phyloP scores from a whole-genome alignment of 1,140 invertebrate species.

The Psix sp. region DNA sequence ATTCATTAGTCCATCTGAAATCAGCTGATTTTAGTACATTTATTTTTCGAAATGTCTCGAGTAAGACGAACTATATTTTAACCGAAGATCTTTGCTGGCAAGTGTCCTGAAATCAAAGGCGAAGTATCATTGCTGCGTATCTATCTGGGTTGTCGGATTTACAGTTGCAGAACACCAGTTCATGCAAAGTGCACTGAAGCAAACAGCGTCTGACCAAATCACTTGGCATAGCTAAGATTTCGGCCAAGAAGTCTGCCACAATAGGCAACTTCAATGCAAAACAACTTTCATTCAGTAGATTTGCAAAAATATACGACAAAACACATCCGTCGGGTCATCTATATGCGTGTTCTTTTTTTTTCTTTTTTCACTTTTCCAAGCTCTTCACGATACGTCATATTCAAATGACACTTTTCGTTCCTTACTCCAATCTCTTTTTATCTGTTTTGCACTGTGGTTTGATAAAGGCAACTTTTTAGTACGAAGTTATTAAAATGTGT shows the following conservation, averaged over 20 bases:
- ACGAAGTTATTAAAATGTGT: slow-evolving; percentile 10
- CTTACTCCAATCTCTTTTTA: background rate
- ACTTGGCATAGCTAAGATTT: slow-evolving; percentile 44
- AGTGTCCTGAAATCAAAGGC: slow-evolving; percentile 57
- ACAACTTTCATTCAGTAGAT: slow-evolving; percentile 62
- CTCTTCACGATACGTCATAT: slow-evolving; percentile 11
- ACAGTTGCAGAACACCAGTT: slow-evolving; percentile 40
- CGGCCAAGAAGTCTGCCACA: slow-evolving; percentile 43
- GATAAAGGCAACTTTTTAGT: background rate
- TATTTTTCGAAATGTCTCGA: no score
- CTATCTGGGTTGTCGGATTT: slow-evolving; percentile 60
- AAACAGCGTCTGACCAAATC: slow-evolving; percentile 48
- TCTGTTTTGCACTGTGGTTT: background rate
- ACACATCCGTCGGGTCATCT: slow-evolving; percentile 6
- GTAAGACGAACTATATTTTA: no score
- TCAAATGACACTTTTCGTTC: background rate
- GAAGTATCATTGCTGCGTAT: slow-evolving; percentile 57
- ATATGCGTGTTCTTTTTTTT: background rate
- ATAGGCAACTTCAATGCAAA: slow-evolving; percentile 45
- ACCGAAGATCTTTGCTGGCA: no score
- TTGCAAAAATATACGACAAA: slow-evolving; percentile 23
- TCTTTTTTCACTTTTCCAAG: slow-evolving; percentile 8
- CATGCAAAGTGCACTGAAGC: slow-evolving; percentile 59
- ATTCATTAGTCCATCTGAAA: no score
- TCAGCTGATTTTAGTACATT: no score